Evolutionary conservation across 2,888 invertebrate species (phyloP), one percentile per base, ranked within the genome.

Genomic region (Philaethria dido): DNA sequence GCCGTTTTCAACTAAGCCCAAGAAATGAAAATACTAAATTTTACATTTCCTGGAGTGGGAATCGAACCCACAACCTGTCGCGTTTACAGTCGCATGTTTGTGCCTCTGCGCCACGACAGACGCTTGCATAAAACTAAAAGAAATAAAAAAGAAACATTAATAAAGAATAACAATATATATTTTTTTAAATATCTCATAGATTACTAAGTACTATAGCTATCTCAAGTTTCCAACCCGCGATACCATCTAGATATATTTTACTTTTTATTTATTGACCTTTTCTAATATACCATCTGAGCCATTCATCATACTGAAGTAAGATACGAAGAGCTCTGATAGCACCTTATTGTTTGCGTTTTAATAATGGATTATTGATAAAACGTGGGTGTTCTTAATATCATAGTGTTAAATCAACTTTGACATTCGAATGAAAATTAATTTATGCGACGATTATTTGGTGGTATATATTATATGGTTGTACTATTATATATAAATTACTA

Each of bases 291-390:
- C 80, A 77, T 77, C 76, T 73, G 74, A 77, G 74, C 79, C 79
- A 92, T 92, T 87, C 89, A 89, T 92, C 92, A 92, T 87, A 82
- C 76, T 77, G 74, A 74, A 66, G 65, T 69, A 72, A 81, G 88
- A 89, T 89, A 86, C 80, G 75, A 73, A 72, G 78, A 79, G 76
- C 76, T 75, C 85, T 82, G 92, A 92, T 92, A 92, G 88, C 86
- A 76, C 79, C 81, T 88, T 84, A 92, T 92, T 92, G 92, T 92
- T 91, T 89, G 86, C 81, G 82, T 88, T 84, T 85, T 80, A 81
- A 84, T 92, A 92, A 92, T 92, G 90, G 92, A 91, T 91, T 92
- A 91, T 89, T 92, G 92, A 92, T 92, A 92, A 91, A 86, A 84
- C 83, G 90, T 91, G 92, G 92, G 91, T 90, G 91, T 90, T 83